Conservation (phyloP, 1,140 invertebrate species). For the Lordiphosa collinella region DNA sequence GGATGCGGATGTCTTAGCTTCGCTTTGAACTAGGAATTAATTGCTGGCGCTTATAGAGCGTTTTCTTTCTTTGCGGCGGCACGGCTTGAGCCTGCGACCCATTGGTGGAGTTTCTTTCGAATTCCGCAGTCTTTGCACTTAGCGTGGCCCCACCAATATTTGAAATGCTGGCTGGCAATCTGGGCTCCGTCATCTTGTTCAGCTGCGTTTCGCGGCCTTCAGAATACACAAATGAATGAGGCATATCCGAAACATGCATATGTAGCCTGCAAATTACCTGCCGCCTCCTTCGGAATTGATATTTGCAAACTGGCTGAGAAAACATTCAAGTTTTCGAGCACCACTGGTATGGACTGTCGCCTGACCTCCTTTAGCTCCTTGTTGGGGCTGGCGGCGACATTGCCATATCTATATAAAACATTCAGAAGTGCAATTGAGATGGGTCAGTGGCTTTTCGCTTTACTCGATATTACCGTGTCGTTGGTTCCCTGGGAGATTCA, state of each 20-base stretch:
- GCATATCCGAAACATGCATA: no score
- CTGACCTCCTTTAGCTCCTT: background rate
- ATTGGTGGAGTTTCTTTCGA: constrained; percentile 81
- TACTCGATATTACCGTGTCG: background rate
- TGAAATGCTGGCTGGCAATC: constrained; percentile 83
- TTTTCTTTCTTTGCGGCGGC: constrained; percentile 48
- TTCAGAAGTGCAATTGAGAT: background rate
- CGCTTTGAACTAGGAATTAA: constrained; percentile 85
- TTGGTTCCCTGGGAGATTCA: constrained; percentile 1
- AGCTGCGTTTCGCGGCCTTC: constrained; percentile 9
- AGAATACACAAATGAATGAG: background rate
- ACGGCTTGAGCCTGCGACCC: constrained; percentile 7
- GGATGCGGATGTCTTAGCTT: background rate
- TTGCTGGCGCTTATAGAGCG: constrained; percentile 89
- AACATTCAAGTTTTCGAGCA: constrained; percentile 80
- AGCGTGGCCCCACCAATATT: constrained; percentile 85
- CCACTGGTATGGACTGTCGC: constrained; percentile 33
- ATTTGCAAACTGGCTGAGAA: constrained; percentile 91
- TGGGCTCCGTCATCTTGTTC: constrained; percentile 50
- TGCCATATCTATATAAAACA: background rate
- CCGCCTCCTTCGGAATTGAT: constrained; percentile 81
- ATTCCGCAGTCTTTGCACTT: constrained; percentile 85
- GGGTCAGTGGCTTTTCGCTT: background rate
- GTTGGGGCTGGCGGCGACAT: background rate
- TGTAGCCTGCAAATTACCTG: background rate